Conservation (phyloP, 2,888 invertebrate genomes). For the Cantharis nigra region DNA sequence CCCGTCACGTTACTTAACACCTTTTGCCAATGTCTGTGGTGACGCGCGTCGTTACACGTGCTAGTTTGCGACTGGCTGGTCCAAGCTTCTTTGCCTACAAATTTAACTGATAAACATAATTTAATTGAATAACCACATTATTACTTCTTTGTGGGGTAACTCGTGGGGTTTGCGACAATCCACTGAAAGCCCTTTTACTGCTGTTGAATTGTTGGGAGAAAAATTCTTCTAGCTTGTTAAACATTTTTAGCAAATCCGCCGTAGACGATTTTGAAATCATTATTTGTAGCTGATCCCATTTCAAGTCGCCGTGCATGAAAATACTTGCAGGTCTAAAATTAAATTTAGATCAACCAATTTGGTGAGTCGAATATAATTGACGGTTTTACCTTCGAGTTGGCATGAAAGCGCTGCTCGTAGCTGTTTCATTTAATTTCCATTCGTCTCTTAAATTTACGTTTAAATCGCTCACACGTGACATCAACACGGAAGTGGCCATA, state of each 20-base stretch:
- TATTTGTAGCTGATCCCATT: slow-evolving; percentile 95
- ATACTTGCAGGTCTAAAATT: slow-evolving; percentile 78
- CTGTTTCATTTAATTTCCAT: slow-evolving; percentile 72
- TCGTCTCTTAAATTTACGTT: slow-evolving; percentile 83
- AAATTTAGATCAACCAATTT: slow-evolving; percentile 2
- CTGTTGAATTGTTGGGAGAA: slow-evolving; percentile 97
- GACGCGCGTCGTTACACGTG: slow-evolving; percentile 66
- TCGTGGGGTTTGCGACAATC: slow-evolving; percentile 47
- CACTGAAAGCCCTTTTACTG: slow-evolving; percentile 83
- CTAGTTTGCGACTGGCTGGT: slow-evolving; percentile 30
- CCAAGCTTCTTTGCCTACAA: slow-evolving; percentile 36
- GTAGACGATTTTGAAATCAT: slow-evolving; percentile 97
- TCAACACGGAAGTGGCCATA: slow-evolving; percentile 96
- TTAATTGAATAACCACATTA: neutral
- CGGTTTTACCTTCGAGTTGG: slow-evolving; percentile 64
- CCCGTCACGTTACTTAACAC: slow-evolving; percentile 82
- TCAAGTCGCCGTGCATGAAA: slow-evolving; percentile 88
- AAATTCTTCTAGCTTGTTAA: slow-evolving; percentile 94
- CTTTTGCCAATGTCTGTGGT: slow-evolving; percentile 94
- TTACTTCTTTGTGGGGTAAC: slow-evolving; percentile 49
- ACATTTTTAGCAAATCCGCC: slow-evolving; percentile 95
- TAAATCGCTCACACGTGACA: slow-evolving; percentile 85
- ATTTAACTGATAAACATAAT: neutral
- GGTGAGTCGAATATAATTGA: neutral
- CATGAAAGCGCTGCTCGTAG: slow-evolving; percentile 61